These are phyloP conservation scores for Periplaneta americana DNA, from an alignment of 1,140 invertebrate species.

Conservation along the genomic window DNA sequence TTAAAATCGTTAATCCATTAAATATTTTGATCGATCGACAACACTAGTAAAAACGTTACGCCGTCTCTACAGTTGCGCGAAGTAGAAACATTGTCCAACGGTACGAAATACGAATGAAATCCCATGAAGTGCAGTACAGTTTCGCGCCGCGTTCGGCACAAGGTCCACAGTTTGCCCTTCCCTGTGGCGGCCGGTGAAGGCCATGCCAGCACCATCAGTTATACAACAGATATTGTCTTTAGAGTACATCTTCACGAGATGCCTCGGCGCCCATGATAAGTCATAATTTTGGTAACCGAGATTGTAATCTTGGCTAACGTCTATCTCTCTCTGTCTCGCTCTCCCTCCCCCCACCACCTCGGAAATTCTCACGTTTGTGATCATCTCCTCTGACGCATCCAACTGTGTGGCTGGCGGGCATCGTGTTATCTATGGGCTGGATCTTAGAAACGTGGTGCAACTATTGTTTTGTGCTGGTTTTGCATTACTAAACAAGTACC, in stretches of 20 bases:
- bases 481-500: background rate
- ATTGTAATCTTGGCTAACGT: conserved; percentile 4
- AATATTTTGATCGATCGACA: too few relatives aligned
- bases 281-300: conserved; percentile 14
- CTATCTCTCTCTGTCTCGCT: background rate
- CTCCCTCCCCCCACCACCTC: background rate
- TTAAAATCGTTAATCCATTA: too few relatives aligned
- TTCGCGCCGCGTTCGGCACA: background rate
- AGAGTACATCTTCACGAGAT: background rate
- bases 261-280: conserved; percentile 3
- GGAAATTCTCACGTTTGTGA: background rate
- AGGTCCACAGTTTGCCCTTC: background rate
- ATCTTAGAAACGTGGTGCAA: background rate
- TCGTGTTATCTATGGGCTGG: background rate
- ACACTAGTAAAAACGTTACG: too few relatives aligned
- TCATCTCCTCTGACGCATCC: background rate
- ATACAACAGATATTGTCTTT: too few relatives aligned
- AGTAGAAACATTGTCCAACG: too few relatives aligned
- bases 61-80: too few relatives aligned
- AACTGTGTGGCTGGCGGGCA: background rate
- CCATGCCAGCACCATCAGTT: background rate
- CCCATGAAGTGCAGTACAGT: background rate
- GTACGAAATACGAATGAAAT: background rate
- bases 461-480: background rate
- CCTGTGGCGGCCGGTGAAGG: background rate